A percentile compares a stretch with the other conserved stretches of the same genome.
These are phyloP conservation scores for Streptopelia turtur DNA, from an alignment of 2,797 vertebrate genomes.

Conservation along the genomic window DNA sequence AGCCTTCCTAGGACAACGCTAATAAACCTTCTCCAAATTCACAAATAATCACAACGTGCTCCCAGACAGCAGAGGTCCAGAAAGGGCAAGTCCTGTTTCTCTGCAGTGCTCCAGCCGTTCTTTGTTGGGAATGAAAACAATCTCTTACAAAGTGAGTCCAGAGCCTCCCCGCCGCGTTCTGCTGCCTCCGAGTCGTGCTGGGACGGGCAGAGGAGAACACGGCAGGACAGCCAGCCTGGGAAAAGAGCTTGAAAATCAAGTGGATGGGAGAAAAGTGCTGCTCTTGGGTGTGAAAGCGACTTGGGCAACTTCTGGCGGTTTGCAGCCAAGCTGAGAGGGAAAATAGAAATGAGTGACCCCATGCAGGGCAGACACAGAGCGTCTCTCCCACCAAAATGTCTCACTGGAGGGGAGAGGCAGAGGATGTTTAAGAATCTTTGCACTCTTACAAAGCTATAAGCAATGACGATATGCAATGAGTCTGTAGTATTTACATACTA, in stretches of 20 bases:
- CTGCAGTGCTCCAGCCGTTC: background rate
- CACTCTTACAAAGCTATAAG: background rate
- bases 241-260: constrained; percentile 16
- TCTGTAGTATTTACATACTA: background rate
- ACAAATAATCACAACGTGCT: fast-evolving
- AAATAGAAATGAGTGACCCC: background rate
- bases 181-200: background rate
- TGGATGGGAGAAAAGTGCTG: background rate
- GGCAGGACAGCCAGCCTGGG: background rate
- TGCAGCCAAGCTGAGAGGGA: constrained; percentile 20
- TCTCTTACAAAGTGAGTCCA: background rate
- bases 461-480: background rate
- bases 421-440: background rate
- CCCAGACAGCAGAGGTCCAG: background rate
- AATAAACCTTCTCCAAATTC: background rate
- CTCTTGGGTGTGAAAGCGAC: background rate
- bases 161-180: background rate
- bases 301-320: constrained; percentile 31
- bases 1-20: background rate
- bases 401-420: background rate
- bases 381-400: background rate
- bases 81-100: background rate
- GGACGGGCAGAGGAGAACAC: background rate
- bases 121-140: background rate
- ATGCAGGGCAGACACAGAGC: background rate